phyloP scores from a whole-genome alignment of 30 jellyfish, hydroid and myxozoan species.

The Hydractinia echinata region DNA sequence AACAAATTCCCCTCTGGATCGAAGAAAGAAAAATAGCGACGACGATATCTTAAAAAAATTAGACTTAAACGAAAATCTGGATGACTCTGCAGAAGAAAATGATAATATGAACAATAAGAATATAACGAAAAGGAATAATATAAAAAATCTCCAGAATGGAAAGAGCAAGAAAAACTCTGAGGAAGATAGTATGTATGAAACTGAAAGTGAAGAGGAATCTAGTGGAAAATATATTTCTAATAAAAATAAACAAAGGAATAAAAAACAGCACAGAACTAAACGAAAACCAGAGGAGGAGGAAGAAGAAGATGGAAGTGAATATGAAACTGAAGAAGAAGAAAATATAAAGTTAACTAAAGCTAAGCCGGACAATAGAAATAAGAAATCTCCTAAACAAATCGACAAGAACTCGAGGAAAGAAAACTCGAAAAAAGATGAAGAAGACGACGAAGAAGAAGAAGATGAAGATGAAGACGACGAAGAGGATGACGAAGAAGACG shows the following conservation, averaged over 20 bases:
- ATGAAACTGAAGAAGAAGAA: neutral
- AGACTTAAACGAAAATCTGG: neutral
- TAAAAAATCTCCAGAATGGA: neutral
- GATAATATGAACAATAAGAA: neutral
- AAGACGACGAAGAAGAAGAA: slow-evolving; percentile 19
- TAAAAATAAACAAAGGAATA: neutral
- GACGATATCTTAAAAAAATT: neutral
- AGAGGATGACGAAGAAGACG: slow-evolving; percentile 8
- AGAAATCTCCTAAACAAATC: neutral
- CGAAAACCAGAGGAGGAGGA: slow-evolving; percentile 8
- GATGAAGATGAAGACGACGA: no score
- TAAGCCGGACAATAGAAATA: no score
- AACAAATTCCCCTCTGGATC: neutral
- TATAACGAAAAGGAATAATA: neutral
- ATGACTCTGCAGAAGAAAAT: neutral
- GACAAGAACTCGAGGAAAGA: neutral
- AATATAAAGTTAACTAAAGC: neutral
- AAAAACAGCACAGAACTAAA: neutral
- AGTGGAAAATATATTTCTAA: neutral
- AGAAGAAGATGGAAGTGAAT: slow-evolving; percentile 24
- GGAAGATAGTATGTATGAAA: neutral
- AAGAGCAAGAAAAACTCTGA: neutral
- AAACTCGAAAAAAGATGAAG: neutral
- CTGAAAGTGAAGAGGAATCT: slow-evolving; percentile 12
- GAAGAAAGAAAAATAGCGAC: neutral